phyloP scores from a whole-genome alignment of 2,888 invertebrate genomes.

The Elgonia sp. region DNA sequence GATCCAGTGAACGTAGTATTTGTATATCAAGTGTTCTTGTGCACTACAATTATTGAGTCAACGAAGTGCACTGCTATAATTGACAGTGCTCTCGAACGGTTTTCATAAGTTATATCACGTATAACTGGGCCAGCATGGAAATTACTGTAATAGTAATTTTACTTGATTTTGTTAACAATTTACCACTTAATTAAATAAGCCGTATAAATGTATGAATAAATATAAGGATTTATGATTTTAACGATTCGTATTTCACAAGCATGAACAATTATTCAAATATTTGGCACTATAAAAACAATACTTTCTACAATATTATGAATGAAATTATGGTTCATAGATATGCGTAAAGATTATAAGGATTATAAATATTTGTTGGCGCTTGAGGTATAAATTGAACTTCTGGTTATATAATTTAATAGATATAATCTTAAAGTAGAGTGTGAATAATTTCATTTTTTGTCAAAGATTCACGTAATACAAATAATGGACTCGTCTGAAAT shows the following conservation, averaged over 20 bases:
- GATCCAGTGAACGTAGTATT: conserved; percentile 64
- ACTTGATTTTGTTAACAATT: conserved; percentile 11
- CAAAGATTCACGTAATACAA: too few relatives aligned
- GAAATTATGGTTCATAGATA: background rate
- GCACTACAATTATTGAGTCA: conserved; percentile 54
- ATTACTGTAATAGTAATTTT: background rate
- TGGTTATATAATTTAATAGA: background rate
- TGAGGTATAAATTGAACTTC: background rate
- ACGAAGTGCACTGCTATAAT: conserved; percentile 30
- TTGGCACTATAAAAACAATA: conserved; percentile 18
- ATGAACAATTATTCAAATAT: conserved; percentile 11
- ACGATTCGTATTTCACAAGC: background rate
- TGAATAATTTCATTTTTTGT: too few relatives aligned
- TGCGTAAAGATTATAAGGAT: background rate
- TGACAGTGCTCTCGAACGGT: conserved; percentile 16
- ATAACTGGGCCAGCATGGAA: conserved; percentile 9
- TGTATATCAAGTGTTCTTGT: conserved; percentile 59
- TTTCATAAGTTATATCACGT: conserved; percentile 57
- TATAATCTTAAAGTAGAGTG: too few relatives aligned
- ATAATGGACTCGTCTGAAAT: too few relatives aligned
- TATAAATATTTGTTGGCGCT: conserved; percentile 13
- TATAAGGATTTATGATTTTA: background rate
- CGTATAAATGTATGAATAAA: background rate
- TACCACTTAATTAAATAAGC: conserved; percentile 34
- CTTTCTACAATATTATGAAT: conserved; percentile 7